These are phyloP conservation scores for Lepidochitona cinerea DNA, from an alignment of 2,888 invertebrate genomes.

Conservation along the genomic window DNA sequence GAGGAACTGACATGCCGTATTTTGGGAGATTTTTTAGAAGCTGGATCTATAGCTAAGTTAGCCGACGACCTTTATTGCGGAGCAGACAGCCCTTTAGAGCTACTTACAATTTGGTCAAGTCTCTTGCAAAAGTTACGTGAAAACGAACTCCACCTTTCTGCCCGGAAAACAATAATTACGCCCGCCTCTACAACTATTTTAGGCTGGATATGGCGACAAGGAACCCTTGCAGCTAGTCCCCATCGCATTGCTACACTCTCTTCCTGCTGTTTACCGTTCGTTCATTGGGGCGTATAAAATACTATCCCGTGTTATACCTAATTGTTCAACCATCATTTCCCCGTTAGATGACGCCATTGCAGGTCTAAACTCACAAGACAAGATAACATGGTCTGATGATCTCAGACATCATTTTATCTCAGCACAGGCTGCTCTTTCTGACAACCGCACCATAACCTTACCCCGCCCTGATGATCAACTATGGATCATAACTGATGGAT, in stretches of 20 bases:
- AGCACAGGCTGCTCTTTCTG: slow-evolving; percentile 14
- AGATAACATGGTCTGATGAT: slow-evolving; percentile 27
- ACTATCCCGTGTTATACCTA: slow-evolving; percentile 22
- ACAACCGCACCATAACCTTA: slow-evolving; percentile 12
- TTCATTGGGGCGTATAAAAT: slow-evolving; percentile 37
- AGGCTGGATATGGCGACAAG: slow-evolving; percentile 30
- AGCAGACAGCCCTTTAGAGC: slow-evolving; percentile 7
- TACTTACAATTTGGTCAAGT: slow-evolving; percentile 11
- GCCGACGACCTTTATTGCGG: slow-evolving; percentile 30
- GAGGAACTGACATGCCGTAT: slow-evolving; percentile 42
- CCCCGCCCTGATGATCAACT: slow-evolving; percentile 17
- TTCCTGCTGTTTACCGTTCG: slow-evolving; percentile 19
- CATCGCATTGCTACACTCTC: slow-evolving; percentile 25
- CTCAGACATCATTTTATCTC: slow-evolving; percentile 13
- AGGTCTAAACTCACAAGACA: slow-evolving; percentile 26
- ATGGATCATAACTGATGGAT: slow-evolving; percentile 25
- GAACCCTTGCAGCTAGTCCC: slow-evolving; percentile 24
- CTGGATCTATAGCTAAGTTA: slow-evolving; percentile 25
- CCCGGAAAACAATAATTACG: slow-evolving; percentile 20
- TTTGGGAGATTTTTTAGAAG: slow-evolving; percentile 25
- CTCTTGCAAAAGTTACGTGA: slow-evolving; percentile 15
- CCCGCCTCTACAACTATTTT: slow-evolving; percentile 13
- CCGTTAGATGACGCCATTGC: slow-evolving; percentile 27
- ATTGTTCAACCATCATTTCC: slow-evolving; percentile 21
- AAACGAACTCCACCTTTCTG: slow-evolving; percentile 17